phyloP scores from a whole-genome alignment of 2,888 invertebrate genomes.

The Polyommatus icarus region DNA sequence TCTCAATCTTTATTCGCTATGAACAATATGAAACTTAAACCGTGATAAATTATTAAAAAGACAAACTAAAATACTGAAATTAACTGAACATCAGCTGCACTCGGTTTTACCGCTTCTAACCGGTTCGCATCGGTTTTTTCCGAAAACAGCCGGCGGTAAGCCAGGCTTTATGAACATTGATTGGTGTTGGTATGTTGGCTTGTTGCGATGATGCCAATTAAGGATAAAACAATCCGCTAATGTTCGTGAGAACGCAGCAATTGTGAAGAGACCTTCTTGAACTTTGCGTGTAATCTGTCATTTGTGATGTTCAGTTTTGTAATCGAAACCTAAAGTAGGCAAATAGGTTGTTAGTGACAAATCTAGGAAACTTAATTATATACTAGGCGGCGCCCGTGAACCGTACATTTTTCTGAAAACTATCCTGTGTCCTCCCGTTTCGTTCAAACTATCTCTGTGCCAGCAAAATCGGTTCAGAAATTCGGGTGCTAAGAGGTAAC shows the following conservation, averaged over 20 bases:
- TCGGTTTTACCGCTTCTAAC: not conserved
- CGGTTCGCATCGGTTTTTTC: constrained; percentile 9
- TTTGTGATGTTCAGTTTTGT: not conserved
- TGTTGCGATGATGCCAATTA: constrained; percentile 40
- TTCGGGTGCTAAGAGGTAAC: too few relatives aligned
- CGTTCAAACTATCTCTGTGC: too few relatives aligned
- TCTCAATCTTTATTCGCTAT: not conserved
- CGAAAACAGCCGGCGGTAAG: constrained; percentile 36
- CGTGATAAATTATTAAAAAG: not conserved
- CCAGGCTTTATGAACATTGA: constrained; percentile 50
- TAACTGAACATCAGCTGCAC: not conserved
- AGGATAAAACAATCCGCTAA: constrained; percentile 44
- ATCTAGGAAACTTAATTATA: not conserved
- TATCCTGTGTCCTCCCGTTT: too few relatives aligned
- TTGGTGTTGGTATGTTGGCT: constrained; percentile 52
- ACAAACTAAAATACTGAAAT: not conserved
- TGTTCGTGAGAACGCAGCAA: constrained; percentile 32
- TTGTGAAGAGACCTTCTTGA: constrained; percentile 27
- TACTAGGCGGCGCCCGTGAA: not conserved
- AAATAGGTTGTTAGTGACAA: not conserved
- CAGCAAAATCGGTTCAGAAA: too few relatives aligned
- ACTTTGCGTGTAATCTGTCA: constrained; percentile 14
- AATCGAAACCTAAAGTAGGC: not conserved
- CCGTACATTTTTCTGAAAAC: too few relatives aligned
- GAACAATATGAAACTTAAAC: not conserved